phyloP scores from a whole-genome alignment of 2,797 vertebrate species.

The Tiaroga cobitis region DNA sequence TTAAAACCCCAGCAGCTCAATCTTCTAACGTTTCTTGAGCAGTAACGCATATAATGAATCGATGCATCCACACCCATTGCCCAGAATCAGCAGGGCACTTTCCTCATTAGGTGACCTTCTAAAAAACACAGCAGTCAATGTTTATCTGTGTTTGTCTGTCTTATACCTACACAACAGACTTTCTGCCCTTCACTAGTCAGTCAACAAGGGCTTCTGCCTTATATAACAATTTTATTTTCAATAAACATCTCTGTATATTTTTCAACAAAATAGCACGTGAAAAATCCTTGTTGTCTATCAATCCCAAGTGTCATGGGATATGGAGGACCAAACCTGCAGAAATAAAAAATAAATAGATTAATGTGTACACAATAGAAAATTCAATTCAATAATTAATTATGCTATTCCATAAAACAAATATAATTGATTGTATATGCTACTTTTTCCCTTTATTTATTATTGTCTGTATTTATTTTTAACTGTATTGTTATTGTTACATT shows the following conservation, averaged over 20 bases:
- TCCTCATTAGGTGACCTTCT: conserved; percentile 69
- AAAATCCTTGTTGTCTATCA: background rate
- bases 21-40: conserved; percentile 64
- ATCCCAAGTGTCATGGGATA: background rate
- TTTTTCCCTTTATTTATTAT: background rate
- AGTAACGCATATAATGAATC: conserved; percentile 65
- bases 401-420: background rate
- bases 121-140: conserved; percentile 60
- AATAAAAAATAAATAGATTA: background rate
- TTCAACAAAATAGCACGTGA: background rate
- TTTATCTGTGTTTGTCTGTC: conserved; percentile 44
- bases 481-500: background rate
- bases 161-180: conserved; percentile 11
- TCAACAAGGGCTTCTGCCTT: background rate
- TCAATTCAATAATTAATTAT: no score
- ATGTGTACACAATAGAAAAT: background rate
- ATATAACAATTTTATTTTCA: background rate
- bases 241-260: background rate
- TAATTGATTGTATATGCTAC: background rate
- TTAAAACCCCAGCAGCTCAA: conserved; percentile 57
- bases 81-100: conserved; percentile 61
- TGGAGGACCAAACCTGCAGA: background rate
- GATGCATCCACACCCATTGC: conserved; percentile 51
- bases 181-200: background rate
- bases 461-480: background rate